These are phyloP conservation scores for Umimayanthus chanpuru DNA, from an alignment of 92 coral and sea anemone genomes.

Conservation along the genomic window DNA sequence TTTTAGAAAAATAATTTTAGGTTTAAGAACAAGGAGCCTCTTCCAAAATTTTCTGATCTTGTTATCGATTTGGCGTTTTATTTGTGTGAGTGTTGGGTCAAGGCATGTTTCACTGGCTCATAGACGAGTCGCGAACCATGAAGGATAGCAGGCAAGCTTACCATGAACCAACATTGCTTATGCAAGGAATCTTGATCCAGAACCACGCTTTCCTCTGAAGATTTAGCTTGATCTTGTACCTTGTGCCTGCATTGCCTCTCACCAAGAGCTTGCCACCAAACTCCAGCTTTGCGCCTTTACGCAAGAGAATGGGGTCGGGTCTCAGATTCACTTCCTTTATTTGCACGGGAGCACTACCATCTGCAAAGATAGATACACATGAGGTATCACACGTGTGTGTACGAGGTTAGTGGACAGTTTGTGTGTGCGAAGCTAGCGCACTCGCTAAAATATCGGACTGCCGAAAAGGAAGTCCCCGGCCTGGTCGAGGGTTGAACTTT, in stretches of 20 bases:
- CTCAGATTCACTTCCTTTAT: not conserved
- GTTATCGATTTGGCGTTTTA: too few relatives aligned
- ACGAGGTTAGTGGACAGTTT: too few relatives aligned
- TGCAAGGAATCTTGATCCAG: slow-evolving; percentile 30
- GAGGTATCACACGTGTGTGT: too few relatives aligned
- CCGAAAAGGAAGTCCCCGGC: too few relatives aligned
- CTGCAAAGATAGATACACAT: not conserved
- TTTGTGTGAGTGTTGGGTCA: not conserved
- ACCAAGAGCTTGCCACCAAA: not conserved
- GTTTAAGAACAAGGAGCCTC: too few relatives aligned
- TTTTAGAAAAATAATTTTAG: too few relatives aligned
- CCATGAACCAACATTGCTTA: slow-evolving; percentile 18
- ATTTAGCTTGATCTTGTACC: not conserved
- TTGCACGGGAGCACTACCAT: slow-evolving; percentile 13
- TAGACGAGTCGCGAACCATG: not conserved
- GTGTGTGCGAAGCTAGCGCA: too few relatives aligned
- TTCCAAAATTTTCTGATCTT: too few relatives aligned
- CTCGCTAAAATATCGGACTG: too few relatives aligned
- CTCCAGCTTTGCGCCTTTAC: not conserved
- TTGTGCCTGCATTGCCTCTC: slow-evolving; percentile 9
- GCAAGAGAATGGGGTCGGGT: not conserved
- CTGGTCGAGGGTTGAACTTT: too few relatives aligned
- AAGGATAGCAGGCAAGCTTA: not conserved
- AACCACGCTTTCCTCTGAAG: slow-evolving; percentile 23
- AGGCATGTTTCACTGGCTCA: not conserved